phyloP scores from a whole-genome alignment of 2,113 vertebrate genomes.

The Anoura caudifer region DNA sequence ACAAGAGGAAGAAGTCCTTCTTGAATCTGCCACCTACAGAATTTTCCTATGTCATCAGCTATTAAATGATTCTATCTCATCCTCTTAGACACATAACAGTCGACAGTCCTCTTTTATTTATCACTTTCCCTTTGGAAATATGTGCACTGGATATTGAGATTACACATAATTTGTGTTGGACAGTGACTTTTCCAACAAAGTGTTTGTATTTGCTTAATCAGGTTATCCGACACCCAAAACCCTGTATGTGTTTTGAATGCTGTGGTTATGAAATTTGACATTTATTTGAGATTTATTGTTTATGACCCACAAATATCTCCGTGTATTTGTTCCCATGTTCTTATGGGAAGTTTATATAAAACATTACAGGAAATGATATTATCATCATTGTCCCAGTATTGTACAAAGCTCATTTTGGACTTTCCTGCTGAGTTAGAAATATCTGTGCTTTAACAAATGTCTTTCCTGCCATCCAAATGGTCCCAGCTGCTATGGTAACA shows the following conservation, averaged over 20 bases:
- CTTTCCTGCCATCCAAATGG: constrained; percentile 37
- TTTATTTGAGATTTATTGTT: background rate
- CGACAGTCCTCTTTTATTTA: background rate
- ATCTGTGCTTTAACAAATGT: background rate
- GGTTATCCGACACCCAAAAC: background rate
- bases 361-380: background rate
- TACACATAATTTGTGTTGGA: background rate
- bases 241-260: background rate
- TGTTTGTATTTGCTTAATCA: background rate
- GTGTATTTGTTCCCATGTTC: background rate
- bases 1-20: background rate
- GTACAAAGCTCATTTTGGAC: background rate
- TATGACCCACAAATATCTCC: background rate
- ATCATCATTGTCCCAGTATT: background rate
- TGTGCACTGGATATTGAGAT: background rate
- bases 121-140: background rate
- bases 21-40: background rate
- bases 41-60: background rate
- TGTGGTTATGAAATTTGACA: background rate
- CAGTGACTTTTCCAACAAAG: background rate
- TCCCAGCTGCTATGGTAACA: constrained; percentile 19
- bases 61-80: background rate
- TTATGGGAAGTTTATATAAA: background rate
- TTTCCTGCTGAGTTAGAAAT: background rate
- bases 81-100: background rate